Evolutionary conservation across 1,140 invertebrate genomes (phyloP).

Genomic region (Galleria mellonella): DNA sequence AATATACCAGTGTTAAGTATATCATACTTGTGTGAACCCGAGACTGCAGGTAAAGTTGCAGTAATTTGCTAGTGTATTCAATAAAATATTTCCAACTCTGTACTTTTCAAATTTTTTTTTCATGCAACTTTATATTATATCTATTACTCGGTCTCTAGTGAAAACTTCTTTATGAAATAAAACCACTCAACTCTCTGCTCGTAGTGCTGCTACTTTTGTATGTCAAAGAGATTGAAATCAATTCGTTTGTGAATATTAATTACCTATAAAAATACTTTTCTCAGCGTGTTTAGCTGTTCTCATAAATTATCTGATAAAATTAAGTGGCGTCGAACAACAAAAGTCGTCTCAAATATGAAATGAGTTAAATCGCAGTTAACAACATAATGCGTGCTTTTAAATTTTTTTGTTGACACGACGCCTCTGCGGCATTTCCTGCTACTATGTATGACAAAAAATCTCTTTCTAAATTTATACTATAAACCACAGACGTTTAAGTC

Average conservation of each 20-base stretch:
- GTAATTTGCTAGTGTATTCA: too few species aligned
- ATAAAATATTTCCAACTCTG: too few species aligned
- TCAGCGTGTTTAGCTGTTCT: slow-evolving; percentile 4
- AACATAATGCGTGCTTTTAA: slow-evolving; percentile 64
- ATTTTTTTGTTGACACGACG: slow-evolving; percentile 62
- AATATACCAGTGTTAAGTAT: too few species aligned
- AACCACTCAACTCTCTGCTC: too few species aligned
- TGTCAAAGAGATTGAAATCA: background rate
- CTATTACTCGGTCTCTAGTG: too few species aligned
- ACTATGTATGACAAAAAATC: slow-evolving; percentile 22
- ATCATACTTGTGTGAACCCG: too few species aligned
- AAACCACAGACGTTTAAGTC: slow-evolving; percentile 20
- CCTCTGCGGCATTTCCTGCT: slow-evolving; percentile 63
- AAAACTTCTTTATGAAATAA: too few species aligned
- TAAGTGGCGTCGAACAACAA: slow-evolving; percentile 49
- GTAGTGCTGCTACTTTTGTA: background rate
- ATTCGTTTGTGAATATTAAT: slow-evolving; percentile 2
- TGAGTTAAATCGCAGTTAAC: slow-evolving; percentile 68
- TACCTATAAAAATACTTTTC: slow-evolving; percentile 1
- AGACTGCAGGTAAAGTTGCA: too few species aligned
- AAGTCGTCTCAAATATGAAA: slow-evolving; percentile 64
- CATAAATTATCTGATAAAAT: slow-evolving; percentile 59
- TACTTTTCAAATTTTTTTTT: too few species aligned
- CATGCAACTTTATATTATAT: too few species aligned
- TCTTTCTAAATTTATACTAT: slow-evolving; percentile 18